A percentile compares a stretch with the other conserved stretches of the same genome.
These are phyloP conservation scores for Mus caroli DNA, from an alignment of 2,797 vertebrate species.

Conservation along the genomic window DNA sequence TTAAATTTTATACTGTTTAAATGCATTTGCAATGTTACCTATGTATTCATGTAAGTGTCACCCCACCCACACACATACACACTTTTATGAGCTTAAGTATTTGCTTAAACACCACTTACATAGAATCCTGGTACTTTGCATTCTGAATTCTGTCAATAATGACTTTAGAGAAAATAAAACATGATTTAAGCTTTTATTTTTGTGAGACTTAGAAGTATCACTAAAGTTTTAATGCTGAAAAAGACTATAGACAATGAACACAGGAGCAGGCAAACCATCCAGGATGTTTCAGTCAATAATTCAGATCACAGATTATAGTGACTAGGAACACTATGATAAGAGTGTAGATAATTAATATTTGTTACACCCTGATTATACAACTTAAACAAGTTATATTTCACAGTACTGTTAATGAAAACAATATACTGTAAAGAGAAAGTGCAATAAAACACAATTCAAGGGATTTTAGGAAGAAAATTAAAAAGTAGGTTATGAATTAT, in stretches of 20 bases:
- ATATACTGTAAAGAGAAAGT: not conserved
- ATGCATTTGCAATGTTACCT: no score
- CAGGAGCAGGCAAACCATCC: not conserved
- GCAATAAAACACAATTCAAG: not conserved
- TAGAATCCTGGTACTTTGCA: not conserved
- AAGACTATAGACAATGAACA: not conserved
- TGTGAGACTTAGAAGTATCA: not conserved
- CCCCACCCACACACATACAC: not conserved
- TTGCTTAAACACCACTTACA: not conserved
- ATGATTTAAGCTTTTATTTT: not conserved
- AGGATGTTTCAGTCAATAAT: not conserved
- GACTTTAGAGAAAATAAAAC: conserved; percentile 2
- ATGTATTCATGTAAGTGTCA: not conserved
- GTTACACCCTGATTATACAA: not conserved
- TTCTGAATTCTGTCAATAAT: not conserved
- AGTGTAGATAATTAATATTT: not conserved
- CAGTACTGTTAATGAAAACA: not conserved
- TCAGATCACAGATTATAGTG: not conserved
- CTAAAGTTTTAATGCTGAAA: not conserved
- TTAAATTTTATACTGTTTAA: not conserved
- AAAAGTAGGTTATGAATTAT: not conserved
- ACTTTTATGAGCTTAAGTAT: not conserved
- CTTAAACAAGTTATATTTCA: not conserved
- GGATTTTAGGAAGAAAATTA: not conserved
- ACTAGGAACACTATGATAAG: not conserved